Base-by-base conservation (phyloP, 2,888 invertebrate species). In the Melinaea marsaeus region DNA sequence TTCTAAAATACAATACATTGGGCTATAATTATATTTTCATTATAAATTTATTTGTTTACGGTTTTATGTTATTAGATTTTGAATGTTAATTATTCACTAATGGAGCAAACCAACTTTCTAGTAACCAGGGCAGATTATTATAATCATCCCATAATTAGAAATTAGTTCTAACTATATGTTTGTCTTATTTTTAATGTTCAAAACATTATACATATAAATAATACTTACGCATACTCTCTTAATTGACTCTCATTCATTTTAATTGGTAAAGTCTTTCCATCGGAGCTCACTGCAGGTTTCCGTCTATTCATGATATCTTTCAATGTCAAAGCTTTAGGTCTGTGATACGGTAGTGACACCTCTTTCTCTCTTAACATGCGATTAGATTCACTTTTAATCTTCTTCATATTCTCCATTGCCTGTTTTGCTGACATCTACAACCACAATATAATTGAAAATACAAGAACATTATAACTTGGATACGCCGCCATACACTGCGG, bases 341-440 rank as follows among this genome's bases (percentile, higher is more conserved):
- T 93, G 79, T 98, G 97, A 80, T 98, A 98, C 0, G 98, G 98
- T 47, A 98, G 85, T 51, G 94, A 93, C 9, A 97, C 91, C 64
- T 93, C 88, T 22, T 94, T 93, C 79, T 97, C 96, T 71, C 98
- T 91, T 9, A 96, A 79, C 87, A 96, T 92, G 62, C 97, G 91
- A 81, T 97, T 97, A 0, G 95, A 95, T 83, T 96, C 97, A 80
- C 96, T 96, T 76, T 94, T 94, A 68, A 97, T 95, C 74, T 95
- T 93, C 72, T 93, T 93, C 90, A 94, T 93, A 65, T 94, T 94
- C 73, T 94, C 92, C 75, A 93, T 90, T 42, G 94, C 94, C 78
- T 93, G 92, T 77, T 93, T 94, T 13, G 93, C 93, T 13, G 94
- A 93, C 84, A 93, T 93, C 93, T 94, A 61, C 47, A 58, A 51